Conservation (phyloP, 2,113 vertebrate genomes). For the Nothobranchius kuhntae region DNA sequence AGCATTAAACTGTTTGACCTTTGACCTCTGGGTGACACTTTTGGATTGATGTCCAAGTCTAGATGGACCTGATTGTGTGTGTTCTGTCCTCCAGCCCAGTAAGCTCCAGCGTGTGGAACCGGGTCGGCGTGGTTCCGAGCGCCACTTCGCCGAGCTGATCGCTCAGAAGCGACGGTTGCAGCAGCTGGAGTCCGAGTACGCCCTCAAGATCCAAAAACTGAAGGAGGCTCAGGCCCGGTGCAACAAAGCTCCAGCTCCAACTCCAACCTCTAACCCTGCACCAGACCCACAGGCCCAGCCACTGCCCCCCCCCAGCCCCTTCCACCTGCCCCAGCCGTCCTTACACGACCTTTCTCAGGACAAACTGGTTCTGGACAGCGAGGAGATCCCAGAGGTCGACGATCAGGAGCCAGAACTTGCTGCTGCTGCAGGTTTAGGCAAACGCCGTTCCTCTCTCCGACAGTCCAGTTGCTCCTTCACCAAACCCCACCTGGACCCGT, state of each 20-base stretch:
- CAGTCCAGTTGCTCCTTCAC: conserved; percentile 89
- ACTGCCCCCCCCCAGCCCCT: conserved; percentile 80
- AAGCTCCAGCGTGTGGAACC: conserved; percentile 85
- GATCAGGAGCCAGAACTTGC: conserved; percentile 79
- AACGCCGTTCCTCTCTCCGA: conserved; percentile 86
- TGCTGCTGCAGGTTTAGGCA: conserved; percentile 47
- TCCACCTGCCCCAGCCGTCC: conserved; percentile 89
- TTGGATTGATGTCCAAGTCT: too few relatives aligned
- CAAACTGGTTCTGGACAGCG: conserved; percentile 88
- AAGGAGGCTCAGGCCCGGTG: conserved; percentile 89
- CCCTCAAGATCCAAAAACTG: conserved; percentile 94
- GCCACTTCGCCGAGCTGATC: conserved; percentile 90
- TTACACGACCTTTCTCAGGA: conserved; percentile 97
- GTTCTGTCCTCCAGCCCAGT: conserved; percentile 70
- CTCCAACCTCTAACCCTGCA: conserved; percentile 79
- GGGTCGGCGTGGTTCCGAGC: conserved; percentile 80
- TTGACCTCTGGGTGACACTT: too few relatives aligned
- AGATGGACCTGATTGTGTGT: background rate
- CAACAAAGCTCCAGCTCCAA: conserved; percentile 78
- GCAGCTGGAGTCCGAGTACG: conserved; percentile 94
- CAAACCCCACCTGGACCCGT: conserved; percentile 91
- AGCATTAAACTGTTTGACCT: too few relatives aligned
- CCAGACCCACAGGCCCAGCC: conserved; percentile 68
- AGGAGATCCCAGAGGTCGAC: conserved; percentile 82
- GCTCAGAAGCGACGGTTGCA: conserved; percentile 92